These are phyloP conservation scores for Drosophila parvula DNA, from an alignment of 1,140 invertebrate genomes.

Conservation along the genomic window DNA sequence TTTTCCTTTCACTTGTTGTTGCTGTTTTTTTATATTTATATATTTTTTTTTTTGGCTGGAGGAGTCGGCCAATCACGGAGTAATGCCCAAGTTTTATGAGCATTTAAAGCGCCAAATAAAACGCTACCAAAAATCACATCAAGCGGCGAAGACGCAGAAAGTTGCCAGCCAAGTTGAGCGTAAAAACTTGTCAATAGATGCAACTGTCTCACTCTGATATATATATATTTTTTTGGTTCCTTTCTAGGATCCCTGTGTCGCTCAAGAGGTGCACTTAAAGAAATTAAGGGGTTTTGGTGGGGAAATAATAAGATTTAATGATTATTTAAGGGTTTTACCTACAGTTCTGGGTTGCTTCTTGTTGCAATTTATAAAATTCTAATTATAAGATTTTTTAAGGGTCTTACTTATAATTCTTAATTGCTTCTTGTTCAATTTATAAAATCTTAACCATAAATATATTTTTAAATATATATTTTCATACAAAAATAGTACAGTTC, in stretches of 20 bases:
- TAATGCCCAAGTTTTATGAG: conserved; percentile 58
- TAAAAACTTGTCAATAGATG: conserved; percentile 58
- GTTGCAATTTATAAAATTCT: neutral
- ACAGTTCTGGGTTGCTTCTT: neutral
- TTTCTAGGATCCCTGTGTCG: no score
- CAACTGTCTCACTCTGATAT: conserved; percentile 19
- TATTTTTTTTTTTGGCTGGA: conserved; percentile 8
- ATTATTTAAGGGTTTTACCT: no score
- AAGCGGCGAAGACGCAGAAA: conserved; percentile 32
- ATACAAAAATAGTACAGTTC: neutral
- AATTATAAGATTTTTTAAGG: no score
- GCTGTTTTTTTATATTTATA: neutral
- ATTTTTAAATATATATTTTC: neutral
- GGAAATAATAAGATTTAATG: no score
- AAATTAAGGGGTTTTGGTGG: neutral
- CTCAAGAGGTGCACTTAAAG: conserved; percentile 1
- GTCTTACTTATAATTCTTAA: neutral
- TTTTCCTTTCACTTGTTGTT: conserved; percentile 11
- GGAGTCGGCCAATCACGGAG: conserved; percentile 46
- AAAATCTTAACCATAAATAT: neutral
- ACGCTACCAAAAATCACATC: conserved; percentile 30
- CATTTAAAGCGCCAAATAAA: conserved; percentile 65
- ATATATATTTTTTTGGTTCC: neutral
- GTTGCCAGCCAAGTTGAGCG: conserved; percentile 59
- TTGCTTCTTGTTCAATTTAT: neutral